These are phyloP conservation scores for Scartelaos histophorus DNA, from an alignment of 2,113 vertebrate species.

Conservation along the genomic window DNA sequence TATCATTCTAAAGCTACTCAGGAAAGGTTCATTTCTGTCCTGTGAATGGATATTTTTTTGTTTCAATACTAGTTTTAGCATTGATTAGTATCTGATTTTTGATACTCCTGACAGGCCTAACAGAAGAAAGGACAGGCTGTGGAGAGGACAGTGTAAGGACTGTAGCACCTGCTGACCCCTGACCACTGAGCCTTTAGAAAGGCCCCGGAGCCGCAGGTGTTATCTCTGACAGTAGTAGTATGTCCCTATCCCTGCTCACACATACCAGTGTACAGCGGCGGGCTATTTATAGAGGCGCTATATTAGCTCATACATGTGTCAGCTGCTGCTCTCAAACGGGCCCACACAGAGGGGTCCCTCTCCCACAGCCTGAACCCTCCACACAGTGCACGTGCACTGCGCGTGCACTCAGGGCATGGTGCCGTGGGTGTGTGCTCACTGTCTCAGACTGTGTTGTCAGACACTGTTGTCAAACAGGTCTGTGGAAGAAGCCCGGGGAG, in stretches of 20 bases:
- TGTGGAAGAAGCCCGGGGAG: constrained; percentile 15
- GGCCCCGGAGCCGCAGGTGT: neutral
- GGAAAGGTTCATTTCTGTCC: too few species aligned
- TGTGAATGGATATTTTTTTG: too few species aligned
- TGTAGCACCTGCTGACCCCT: neutral
- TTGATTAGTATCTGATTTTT: too few species aligned
- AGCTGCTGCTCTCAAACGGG: constrained; percentile 64
- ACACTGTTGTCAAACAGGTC: constrained; percentile 39
- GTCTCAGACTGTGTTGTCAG: constrained; percentile 2
- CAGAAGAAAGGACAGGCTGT: too few species aligned
- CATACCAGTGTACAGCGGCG: constrained; percentile 47
- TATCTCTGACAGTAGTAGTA: neutral
- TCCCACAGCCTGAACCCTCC: neutral
- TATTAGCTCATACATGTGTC: constrained; percentile 62
- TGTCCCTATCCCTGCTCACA: constrained; percentile 20
- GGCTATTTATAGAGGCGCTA: constrained; percentile 64
- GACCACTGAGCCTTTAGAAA: neutral
- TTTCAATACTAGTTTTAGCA: too few species aligned
- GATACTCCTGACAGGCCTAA: too few species aligned
- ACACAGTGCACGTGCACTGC: too few species aligned
- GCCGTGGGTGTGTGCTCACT: constrained; percentile 1
- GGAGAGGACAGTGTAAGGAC: too few species aligned
- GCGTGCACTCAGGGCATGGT: neutral
- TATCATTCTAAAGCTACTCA: too few species aligned
- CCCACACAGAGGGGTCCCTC: constrained; percentile 24